Conservation (phyloP, 2,888 invertebrate genomes). For the Andrena flavipes region DNA sequence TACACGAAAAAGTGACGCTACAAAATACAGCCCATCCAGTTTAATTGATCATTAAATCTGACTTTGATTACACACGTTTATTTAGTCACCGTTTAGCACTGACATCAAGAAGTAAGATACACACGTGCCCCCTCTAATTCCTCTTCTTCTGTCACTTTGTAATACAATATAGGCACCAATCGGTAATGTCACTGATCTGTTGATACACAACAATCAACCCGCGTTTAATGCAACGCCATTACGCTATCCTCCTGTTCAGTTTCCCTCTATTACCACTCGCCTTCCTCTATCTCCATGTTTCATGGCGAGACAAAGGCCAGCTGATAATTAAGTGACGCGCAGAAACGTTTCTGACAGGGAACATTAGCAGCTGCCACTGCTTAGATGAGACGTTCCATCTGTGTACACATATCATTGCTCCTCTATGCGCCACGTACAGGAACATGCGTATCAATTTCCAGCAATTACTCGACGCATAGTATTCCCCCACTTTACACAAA, state of each 20-base stretch:
- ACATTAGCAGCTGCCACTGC: conserved; percentile 48
- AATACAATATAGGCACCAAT: background rate
- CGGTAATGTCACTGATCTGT: conserved; percentile 22
- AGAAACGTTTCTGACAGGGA: conserved; percentile 56
- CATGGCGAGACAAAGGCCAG: conserved; percentile 41
- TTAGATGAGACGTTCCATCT: conserved; percentile 52
- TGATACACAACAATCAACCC: conserved; percentile 36
- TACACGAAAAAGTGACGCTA: too few relatives aligned
- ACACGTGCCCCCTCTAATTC: too few relatives aligned
- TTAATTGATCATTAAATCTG: too few relatives aligned
- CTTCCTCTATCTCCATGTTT: conserved; percentile 13
- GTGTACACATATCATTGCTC: conserved; percentile 25
- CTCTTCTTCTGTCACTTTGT: too few relatives aligned
- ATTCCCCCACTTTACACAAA: conserved; percentile 27
- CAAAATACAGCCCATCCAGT: background rate
- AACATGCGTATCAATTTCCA: conserved; percentile 65
- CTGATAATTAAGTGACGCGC: conserved; percentile 56
- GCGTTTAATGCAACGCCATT: conserved; percentile 10
- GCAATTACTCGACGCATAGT: conserved; percentile 54
- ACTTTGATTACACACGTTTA: too few relatives aligned
- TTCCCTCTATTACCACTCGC: conserved; percentile 18
- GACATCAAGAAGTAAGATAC: too few relatives aligned
- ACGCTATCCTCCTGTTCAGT: background rate
- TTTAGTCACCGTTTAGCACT: too few relatives aligned
- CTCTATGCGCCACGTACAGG: conserved; percentile 16